Base-by-base conservation (phyloP, 2,797 vertebrate species). In the Tympanoctomys barrerae region DNA sequence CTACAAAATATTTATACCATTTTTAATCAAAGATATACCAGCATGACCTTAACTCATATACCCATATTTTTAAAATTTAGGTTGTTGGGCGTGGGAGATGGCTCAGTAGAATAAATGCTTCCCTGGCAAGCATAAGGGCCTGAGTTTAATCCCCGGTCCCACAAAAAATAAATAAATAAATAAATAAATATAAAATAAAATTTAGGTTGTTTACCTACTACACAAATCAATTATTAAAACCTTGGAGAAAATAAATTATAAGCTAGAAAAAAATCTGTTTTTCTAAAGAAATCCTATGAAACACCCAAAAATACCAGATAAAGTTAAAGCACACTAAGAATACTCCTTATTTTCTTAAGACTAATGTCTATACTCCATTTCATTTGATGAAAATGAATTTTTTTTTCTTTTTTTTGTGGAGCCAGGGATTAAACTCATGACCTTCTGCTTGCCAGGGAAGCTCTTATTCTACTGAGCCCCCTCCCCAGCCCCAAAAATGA, bases 231-330 rank as follows among this genome's bases (percentile, higher is more conserved):
- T 73, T 85, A 31, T 70, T 92, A 96, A 96, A 93, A 88, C 2
- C n/a, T 83, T 95, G 79, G 54, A 61, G 22, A 86, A n/a, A 21
- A n/a, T 66, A 64, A 95, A 83, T 80, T 81, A 77, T n/a, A 85
- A 46, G 11, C 46, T 83, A 19, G 8, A 91, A 31, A 31, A 81
- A 84, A 87, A 42, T 22, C 18, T 68, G 1, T 39, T 9, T 36
- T 91, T 70, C 78, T 54, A 88, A 73, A 95, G 21, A 93, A 97
- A 59, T 89, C 12, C 19, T 87, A 52, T 52, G 22, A 83, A 93
- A 91, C 42, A 70, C 4, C 77, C 95, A 75, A 24, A 92, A 83
- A 62, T 61, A 2, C 31, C 83, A n/a, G 4, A 49, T 64, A 33
- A 39, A 94, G 24, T 89, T 87, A 16, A 93, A 92, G 39, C 1